Conservation (phyloP, 64 coral and sea anemone species). For the Hydrozoanthus tunicans region DNA sequence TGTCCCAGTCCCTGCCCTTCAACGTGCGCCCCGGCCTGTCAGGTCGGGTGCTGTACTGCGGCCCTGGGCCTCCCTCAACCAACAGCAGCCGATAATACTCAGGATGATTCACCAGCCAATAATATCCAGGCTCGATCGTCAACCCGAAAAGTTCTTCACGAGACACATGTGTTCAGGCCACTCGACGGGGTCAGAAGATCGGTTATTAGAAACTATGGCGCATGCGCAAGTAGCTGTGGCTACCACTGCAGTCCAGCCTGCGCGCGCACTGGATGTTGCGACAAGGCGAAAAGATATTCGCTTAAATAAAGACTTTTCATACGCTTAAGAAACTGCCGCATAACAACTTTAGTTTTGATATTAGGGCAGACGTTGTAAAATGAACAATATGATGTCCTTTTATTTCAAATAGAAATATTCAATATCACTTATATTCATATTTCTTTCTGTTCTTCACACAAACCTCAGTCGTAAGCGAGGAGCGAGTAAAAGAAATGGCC, state of each 20-base stretch:
- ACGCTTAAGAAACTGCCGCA: neutral
- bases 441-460: too few species aligned
- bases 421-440: too few species aligned
- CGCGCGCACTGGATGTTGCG: slow-evolving; percentile 81
- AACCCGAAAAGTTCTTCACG: slow-evolving; percentile 78
- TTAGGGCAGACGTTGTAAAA: neutral
- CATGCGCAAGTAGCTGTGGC: slow-evolving; percentile 71
- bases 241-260: slow-evolving; percentile 79
- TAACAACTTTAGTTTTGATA: neutral
- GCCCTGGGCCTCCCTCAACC: slow-evolving; percentile 74
- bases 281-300: slow-evolving; percentile 18
- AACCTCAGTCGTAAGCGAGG: too few species aligned
- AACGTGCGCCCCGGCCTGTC: slow-evolving; percentile 66
- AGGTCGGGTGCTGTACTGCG: slow-evolving; percentile 74
- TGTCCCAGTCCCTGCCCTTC: slow-evolving; percentile 80
- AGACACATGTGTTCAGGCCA: slow-evolving; percentile 73
- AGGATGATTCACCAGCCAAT: slow-evolving; percentile 16
- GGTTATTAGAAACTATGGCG: slow-evolving; percentile 9
- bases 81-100: slow-evolving; percentile 19
- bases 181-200: slow-evolving; percentile 19
- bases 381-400: neutral
- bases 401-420: neutral
- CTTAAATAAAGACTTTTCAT: neutral
- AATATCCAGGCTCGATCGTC: slow-evolving; percentile 69
- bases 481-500: too few species aligned